These are phyloP conservation scores for Lophius americanus DNA, from an alignment of 2,797 vertebrate species.

Conservation along the genomic window DNA sequence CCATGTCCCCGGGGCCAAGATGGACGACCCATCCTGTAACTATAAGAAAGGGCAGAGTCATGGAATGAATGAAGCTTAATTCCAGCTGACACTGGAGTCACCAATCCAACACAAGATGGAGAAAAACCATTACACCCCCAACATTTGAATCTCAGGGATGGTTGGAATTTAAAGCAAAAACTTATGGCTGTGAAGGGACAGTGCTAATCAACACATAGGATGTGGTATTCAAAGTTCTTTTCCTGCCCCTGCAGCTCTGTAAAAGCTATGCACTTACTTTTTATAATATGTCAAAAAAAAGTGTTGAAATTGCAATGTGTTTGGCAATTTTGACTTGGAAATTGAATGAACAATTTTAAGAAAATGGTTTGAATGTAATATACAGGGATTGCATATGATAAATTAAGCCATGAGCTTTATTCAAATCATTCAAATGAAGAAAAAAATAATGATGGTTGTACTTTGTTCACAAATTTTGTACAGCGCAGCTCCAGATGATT, in stretches of 20 bases:
- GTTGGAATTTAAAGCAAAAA: too few species aligned
- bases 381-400: neutral
- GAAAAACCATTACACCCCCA: too few species aligned
- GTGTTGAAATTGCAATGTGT: neutral
- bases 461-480: neutral
- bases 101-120: too few species aligned
- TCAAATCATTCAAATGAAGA: neutral
- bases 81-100: too few species aligned
- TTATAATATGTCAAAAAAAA: neutral
- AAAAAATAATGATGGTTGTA: neutral
- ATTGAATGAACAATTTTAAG: neutral
- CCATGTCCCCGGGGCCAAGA: too few species aligned
- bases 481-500: constrained; percentile 4
- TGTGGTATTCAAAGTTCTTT: neutral
- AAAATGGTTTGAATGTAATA: neutral
- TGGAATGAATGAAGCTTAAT: too few species aligned
- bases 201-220: neutral
- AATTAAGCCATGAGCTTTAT: neutral
- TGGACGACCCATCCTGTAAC: too few species aligned
- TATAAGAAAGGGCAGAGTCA: too few species aligned
- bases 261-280: neutral
- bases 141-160: too few species aligned
- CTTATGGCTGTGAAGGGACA: too few species aligned
- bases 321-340: neutral
- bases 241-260: neutral